phyloP scores from a whole-genome alignment of 2,888 invertebrate species.

The Cyrtodaria siliqua region DNA sequence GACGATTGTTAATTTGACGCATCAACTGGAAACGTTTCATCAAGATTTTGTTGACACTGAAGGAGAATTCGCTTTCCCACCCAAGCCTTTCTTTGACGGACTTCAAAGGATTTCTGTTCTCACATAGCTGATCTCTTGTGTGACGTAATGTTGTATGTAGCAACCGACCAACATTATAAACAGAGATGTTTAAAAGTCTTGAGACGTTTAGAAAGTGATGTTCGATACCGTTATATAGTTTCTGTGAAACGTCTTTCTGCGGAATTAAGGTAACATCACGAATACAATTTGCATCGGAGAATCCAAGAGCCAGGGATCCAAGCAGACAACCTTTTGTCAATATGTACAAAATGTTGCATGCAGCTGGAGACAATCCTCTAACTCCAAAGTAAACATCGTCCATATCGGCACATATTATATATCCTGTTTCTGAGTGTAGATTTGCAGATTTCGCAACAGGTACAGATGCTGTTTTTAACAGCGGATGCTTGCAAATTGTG shows the following conservation, averaged over 20 bases:
- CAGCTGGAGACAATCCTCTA: conserved; percentile 27
- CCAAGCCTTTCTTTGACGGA: background rate
- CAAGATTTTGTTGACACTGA: conserved; percentile 5
- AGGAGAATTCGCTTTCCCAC: conserved; percentile 28
- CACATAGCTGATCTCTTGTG: conserved; percentile 6
- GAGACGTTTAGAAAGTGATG: conserved; percentile 15
- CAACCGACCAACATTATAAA: conserved; percentile 11
- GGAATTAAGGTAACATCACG: background rate
- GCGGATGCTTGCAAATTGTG: too few species aligned
- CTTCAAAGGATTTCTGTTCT: background rate
- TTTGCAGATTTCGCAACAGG: background rate
- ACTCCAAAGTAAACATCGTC: background rate
- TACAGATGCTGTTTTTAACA: too few species aligned
- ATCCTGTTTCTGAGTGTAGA: background rate
- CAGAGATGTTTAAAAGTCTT: background rate
- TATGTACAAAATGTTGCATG: conserved; percentile 15
- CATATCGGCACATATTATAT: background rate
- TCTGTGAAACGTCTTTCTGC: conserved; percentile 3
- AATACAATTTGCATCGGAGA: background rate
- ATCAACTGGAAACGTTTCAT: conserved; percentile 17
- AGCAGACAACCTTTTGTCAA: conserved; percentile 37
- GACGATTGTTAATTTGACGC: background rate
- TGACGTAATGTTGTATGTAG: conserved; percentile 17
- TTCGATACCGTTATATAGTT: background rate
- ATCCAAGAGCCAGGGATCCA: conserved; percentile 34